Conservation (phyloP, 2,888 invertebrate genomes). For the Aphrophora alni region DNA sequence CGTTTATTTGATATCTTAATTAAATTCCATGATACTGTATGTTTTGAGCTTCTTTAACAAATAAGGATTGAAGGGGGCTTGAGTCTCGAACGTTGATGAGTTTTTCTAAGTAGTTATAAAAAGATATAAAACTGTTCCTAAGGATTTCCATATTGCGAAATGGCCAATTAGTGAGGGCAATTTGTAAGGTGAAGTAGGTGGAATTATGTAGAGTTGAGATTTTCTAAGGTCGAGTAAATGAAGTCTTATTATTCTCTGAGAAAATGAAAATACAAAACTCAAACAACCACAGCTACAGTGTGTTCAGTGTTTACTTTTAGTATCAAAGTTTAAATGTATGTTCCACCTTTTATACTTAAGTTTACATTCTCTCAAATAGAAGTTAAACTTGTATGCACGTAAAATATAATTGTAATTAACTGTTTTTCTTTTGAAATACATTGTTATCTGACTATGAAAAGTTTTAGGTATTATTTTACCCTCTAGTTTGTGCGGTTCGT, state of each 20-base stretch:
- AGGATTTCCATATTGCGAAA: background rate
- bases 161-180: conserved; percentile 2
- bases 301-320: background rate
- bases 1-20: no score
- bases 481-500: no score
- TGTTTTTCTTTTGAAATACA: no score
- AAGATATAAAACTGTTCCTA: conserved; percentile 2
- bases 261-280: background rate
- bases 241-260: background rate
- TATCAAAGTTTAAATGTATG: background rate
- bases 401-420: no score
- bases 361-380: no score
- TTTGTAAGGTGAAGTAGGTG: background rate
- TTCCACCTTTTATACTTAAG: no score
- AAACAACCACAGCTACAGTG: background rate
- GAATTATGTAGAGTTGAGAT: background rate
- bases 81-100: background rate
- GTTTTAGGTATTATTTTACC: no score
- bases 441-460: no score
- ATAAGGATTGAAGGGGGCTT: background rate
- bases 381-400: no score
- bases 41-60: no score
- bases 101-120: conserved; percentile 2
- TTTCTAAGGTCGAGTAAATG: background rate
- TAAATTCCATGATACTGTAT: no score